Base-by-base conservation (phyloP, 2,113 vertebrate genomes). In the Zosterops pallidus region DNA sequence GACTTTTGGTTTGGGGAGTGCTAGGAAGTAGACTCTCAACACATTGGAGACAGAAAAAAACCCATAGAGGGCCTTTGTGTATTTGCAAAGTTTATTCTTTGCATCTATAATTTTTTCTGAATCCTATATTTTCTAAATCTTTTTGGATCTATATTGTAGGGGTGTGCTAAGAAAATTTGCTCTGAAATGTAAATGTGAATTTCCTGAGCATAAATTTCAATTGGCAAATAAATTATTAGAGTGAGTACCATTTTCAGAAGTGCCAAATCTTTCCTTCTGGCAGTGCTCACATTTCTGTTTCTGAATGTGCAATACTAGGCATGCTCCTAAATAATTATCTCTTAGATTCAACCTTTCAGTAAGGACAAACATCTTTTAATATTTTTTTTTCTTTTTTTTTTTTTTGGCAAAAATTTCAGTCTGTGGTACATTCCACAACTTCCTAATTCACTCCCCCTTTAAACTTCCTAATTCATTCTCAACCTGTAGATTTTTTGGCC, bases 361-460 rank as follows among this genome's bases (percentile, higher is more conserved):
- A 44, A 5, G 12, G 37, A 75, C 33, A 6, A 62, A 2, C 2
- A 26, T 21, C 0, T 84, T 90, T 53, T 70, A 12, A 6, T 33
- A 62, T 41, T 14, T 46, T 20, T 49, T 20, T 11, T 39, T 37
- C 9, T 37, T 39, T 39, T 39, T 39, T 39, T 20, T 57, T 12
- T 31, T 64, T 42, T 65, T 3, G 0, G 1, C 7, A 17, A 59
- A 83, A 63, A 0, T 3, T 9, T 57, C 5, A 18, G 6, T 57
- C 10, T 56, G 4, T 41, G 3, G 6, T 44, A 16, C 14, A 53
- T 8, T 55, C 35, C 24, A 68, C 3, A 11, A 12, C 3, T 83
- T 88, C 6, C 2, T 53, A 46, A 63, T 57, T 63, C 44, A 5
- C 8, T 46, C 3, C 2, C 2, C 1, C 7, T 39, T 39, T 39